phyloP scores from a whole-genome alignment of 2,113 vertebrate genomes.

The Pollachius pollachius region DNA sequence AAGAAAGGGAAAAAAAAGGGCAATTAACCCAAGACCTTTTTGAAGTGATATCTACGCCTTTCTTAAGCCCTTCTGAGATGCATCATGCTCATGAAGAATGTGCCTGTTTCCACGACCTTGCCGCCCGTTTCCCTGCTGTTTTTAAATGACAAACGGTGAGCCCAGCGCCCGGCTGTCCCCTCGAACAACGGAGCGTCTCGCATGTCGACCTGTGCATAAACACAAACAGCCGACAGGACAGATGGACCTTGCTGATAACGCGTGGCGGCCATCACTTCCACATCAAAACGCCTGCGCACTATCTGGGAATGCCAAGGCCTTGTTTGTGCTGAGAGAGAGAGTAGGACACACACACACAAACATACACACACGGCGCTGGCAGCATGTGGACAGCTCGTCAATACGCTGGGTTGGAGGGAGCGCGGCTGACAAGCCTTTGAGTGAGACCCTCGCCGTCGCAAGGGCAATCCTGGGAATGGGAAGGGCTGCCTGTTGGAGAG shows the following conservation, averaged over 20 bases:
- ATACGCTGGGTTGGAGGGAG: slow-evolving; percentile 40
- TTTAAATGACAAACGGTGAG: slow-evolving; percentile 8
- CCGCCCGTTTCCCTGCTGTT: neutral
- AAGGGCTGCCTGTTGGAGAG: neutral
- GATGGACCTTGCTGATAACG: slow-evolving; percentile 12
- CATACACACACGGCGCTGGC: neutral
- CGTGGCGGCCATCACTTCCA: slow-evolving; percentile 21
- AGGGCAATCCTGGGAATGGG: neutral
- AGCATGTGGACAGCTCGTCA: slow-evolving; percentile 37
- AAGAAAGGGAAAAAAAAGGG: slow-evolving; percentile 8
- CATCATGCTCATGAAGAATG: slow-evolving; percentile 1
- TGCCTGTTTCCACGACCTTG: no score
- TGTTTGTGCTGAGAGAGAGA: slow-evolving; percentile 14
- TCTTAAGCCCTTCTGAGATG: slow-evolving; percentile 21
- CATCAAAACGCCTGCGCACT: slow-evolving; percentile 28
- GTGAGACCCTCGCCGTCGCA: neutral
- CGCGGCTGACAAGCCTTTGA: slow-evolving; percentile 22
- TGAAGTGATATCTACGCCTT: slow-evolving; percentile 13
- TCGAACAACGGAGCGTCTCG: slow-evolving; percentile 9
- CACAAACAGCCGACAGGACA: slow-evolving; percentile 16
- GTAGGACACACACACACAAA: no score
- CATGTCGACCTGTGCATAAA: slow-evolving; percentile 1
- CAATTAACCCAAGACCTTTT: slow-evolving; percentile 37
- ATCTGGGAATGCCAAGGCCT: slow-evolving; percentile 21
- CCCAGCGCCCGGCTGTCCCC: neutral